These are phyloP conservation scores for Pristionchus mayeri DNA, from an alignment of 2,888 invertebrate species.

Conservation along the genomic window DNA sequence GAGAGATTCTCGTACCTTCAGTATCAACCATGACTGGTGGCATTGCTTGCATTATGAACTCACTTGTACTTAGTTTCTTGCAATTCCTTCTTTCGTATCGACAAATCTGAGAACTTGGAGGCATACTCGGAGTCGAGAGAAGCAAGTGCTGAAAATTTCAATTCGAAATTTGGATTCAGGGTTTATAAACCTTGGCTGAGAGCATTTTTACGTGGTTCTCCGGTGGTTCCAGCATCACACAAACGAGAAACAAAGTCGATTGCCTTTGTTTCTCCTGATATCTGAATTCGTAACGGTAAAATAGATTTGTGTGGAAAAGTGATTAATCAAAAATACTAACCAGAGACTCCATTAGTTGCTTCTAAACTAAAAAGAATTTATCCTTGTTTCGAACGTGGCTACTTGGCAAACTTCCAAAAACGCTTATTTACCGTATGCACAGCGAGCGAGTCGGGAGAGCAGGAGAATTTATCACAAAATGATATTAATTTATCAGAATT, in stretches of 20 bases:
- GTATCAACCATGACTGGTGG: background rate
- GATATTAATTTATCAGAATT: background rate
- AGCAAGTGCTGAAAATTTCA: background rate
- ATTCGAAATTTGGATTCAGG: background rate
- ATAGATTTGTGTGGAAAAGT: background rate
- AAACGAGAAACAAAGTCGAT: background rate
- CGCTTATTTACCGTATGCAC: background rate
- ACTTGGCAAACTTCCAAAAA: slow-evolving; percentile 29
- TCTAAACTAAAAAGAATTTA: background rate
- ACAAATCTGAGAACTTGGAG: background rate
- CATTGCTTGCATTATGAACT: background rate
- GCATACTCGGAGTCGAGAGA: slow-evolving; percentile 7
- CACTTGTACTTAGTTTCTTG: slow-evolving; percentile 46
- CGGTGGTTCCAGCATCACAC: background rate
- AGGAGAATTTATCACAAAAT: background rate
- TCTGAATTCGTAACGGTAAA: background rate
- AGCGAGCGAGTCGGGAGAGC: slow-evolving; percentile 1
- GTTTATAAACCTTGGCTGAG: slow-evolving; percentile 12
- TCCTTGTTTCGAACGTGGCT: background rate
- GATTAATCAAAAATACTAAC: background rate
- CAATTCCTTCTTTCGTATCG: slow-evolving; percentile 18
- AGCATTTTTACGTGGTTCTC: background rate
- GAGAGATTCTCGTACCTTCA: slow-evolving; percentile 54
- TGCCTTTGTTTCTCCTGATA: slow-evolving; percentile 2
- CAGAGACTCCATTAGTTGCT: background rate